phyloP scores from a whole-genome alignment of 1,140 invertebrate species.

The Brachionus manjavacas region DNA sequence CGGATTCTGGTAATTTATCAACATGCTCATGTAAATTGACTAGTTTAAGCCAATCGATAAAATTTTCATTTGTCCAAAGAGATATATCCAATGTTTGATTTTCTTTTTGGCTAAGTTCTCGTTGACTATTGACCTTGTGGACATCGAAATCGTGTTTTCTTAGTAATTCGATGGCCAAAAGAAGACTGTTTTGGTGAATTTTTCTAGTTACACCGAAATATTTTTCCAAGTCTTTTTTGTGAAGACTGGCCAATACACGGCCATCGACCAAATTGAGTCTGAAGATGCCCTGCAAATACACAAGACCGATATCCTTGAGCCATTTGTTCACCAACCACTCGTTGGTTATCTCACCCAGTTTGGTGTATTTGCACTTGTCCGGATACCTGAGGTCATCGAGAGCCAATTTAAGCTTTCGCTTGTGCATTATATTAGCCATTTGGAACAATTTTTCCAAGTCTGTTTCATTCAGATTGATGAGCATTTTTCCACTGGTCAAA shows the following conservation, averaged over 20 bases:
- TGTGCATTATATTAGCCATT: slow-evolving; percentile 25
- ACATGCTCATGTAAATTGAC: slow-evolving; percentile 27
- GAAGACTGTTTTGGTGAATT: neutral
- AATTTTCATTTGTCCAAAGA: slow-evolving; percentile 30
- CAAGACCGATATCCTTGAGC: slow-evolving; percentile 22
- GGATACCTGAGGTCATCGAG: slow-evolving; percentile 20
- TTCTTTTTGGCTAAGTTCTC: neutral
- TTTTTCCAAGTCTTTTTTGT: slow-evolving; percentile 38
- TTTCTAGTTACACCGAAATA: slow-evolving; percentile 14
- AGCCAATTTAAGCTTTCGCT: slow-evolving; percentile 16
- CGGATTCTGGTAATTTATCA: slow-evolving; percentile 25
- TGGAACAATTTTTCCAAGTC: slow-evolving; percentile 33
- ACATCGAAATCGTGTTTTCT: slow-evolving; percentile 13
- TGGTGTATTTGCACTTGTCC: slow-evolving; percentile 34
- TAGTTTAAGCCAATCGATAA: slow-evolving; percentile 28
- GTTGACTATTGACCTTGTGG: neutral
- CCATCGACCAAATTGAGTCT: slow-evolving; percentile 36
- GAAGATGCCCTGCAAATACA: slow-evolving; percentile 16
- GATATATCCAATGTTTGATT: slow-evolving; percentile 13
- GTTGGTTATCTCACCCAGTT: slow-evolving; percentile 4
- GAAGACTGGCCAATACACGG: slow-evolving; percentile 12
- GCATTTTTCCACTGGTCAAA: neutral
- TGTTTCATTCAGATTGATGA: neutral
- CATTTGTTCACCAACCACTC: slow-evolving; percentile 25
- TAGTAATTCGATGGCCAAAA: slow-evolving; percentile 26